Evolutionary conservation across 2,888 invertebrate species (phyloP), one percentile per base, ranked within the genome.

Genomic region (Leistus spinibarbis): DNA sequence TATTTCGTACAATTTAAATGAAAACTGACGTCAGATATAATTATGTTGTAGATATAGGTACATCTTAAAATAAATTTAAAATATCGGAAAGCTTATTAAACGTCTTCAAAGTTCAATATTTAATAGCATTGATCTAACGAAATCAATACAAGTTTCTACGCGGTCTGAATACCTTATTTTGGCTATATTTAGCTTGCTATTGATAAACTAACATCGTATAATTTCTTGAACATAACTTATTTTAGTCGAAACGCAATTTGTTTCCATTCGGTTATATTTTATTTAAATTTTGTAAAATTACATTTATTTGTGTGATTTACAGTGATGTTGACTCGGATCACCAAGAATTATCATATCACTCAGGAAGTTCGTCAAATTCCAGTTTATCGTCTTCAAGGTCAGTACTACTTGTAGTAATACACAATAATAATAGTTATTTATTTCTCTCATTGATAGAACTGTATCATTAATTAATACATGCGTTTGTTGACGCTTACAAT

Each of bases 291-390:
- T 27, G n/a, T 82, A 82, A 77, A 80, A 78, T 76, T 69, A 24
- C 76, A 27, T 78, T 76, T 77, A 40, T 64, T 62, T 76, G 20
- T 63, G 54, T 80, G 81, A 81, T 81, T 86, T 85, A 71, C 85
- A 90, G 89, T 86, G 92, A 92, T 86, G 90, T 89, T 83, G 92
- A 92, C 82, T 88, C 90, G 84, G 89, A 90, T 80, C 89, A 89
- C 80, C 85, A 87, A 83, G 88, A 87, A 80, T 86, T 88, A 80
- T 84, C 85, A 62, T 86, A 85, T 78, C 80, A 83, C 60, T 78
- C 87, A 80, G 88, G 90, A 80, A 91, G 91, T 85, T 91, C 91
- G 78, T 91, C 91, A 78, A 91, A 88, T 82, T 90, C 90, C 80
- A 90, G 89, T 84, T 85, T 90, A 78, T 90, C 90, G 73, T 90